Evolutionary conservation across 2,888 invertebrate species (phyloP).

Genomic region (Portevinia maculata): DNA sequence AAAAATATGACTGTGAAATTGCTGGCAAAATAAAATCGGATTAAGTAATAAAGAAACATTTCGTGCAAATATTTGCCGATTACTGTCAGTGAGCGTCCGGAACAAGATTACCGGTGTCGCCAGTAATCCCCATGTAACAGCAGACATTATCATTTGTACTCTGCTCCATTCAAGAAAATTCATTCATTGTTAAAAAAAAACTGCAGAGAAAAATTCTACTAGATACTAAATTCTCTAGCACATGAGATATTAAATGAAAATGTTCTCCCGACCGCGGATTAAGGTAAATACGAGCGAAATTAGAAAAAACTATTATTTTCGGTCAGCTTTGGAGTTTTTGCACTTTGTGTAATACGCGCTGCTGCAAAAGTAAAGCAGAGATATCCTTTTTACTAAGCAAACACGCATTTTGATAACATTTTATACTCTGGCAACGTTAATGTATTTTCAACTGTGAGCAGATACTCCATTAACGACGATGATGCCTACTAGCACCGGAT

Average conservation of each 20-base stretch:
- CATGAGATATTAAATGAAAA: neutral
- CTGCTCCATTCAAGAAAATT: conserved; percentile 15
- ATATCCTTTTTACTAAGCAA: neutral
- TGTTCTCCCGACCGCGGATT: conserved; percentile 2
- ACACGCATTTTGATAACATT: conserved; percentile 31
- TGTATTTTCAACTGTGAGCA: conserved; percentile 34
- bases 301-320: conserved; percentile 20
- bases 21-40: neutral
- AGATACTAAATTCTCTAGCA: conserved; percentile 4
- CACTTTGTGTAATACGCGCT: neutral
- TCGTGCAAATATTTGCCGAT: conserved; percentile 34
- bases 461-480: conserved; percentile 25
- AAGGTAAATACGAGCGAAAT: neutral
- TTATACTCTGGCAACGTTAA: conserved; percentile 39
- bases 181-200: neutral
- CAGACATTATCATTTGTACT: conserved; percentile 9
- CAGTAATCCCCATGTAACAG: conserved; percentile 17
- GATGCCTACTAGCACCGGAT: conserved; percentile 38
- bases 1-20: neutral
- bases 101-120: neutral
- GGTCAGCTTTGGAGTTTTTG: neutral
- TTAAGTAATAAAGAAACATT: neutral
- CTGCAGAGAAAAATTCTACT: neutral
- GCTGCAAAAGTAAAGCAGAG: neutral
- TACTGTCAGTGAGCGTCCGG: conserved; percentile 9